Evolutionary conservation across 2,113 vertebrate species (phyloP).

Genomic region (Actenoides hombroni): DNA sequence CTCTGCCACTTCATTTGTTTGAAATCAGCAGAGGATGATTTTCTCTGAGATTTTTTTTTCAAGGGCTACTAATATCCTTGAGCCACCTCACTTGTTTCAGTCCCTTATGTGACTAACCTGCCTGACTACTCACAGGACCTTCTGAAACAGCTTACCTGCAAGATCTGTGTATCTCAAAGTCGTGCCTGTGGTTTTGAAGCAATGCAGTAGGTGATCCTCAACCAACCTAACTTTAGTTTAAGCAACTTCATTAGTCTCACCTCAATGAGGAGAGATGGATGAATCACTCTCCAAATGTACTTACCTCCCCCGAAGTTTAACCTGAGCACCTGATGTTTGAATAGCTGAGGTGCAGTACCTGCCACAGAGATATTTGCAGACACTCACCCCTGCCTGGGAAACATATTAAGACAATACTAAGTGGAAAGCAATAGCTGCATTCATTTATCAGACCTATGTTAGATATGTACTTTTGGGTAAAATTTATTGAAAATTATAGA

Average conservation of each 20-base stretch:
- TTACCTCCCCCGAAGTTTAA: not conserved
- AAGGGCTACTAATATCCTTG: not conserved
- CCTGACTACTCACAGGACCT: not conserved
- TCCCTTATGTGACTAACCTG: not conserved
- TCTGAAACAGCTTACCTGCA: not conserved
- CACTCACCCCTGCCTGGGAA: not conserved
- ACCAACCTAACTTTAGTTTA: not conserved
- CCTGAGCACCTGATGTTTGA: not conserved
- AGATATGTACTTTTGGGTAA: not conserved
- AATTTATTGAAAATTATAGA: conserved; percentile 12
- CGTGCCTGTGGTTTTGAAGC: not conserved
- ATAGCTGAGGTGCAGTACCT: not conserved
- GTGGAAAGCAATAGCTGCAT: not conserved
- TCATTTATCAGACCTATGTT: not conserved
- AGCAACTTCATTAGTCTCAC: not conserved
- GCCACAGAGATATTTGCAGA: not conserved
- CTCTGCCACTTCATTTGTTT: not conserved
- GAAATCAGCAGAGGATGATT: not conserved
- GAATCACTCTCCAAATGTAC: not conserved
- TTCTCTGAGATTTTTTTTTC: not conserved
- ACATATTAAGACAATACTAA: not conserved
- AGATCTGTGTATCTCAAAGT: not conserved
- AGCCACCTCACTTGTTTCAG: not conserved
- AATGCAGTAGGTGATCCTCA: not conserved
- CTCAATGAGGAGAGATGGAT: not conserved